Evolutionary conservation across 2,888 invertebrate genomes (phyloP).

Genomic region (Melanotus villosus): DNA sequence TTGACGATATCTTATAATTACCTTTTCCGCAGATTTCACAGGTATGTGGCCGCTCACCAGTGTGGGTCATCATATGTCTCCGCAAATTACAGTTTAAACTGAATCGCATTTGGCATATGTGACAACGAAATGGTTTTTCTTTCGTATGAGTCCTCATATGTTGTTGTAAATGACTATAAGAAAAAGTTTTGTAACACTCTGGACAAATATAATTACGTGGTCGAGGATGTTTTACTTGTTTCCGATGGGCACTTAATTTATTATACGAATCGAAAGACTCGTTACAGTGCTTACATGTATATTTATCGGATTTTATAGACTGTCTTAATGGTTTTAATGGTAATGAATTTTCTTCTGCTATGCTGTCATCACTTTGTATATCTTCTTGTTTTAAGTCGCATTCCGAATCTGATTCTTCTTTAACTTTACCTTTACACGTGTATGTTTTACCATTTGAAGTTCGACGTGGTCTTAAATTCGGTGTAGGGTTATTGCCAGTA

Average conservation of each 20-base stretch:
- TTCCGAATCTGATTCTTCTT: not conserved
- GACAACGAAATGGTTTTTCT: constrained; percentile 64
- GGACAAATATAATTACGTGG: constrained; percentile 21
- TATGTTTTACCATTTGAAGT: not conserved
- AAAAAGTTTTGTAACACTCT: constrained; percentile 31
- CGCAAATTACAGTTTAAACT: constrained; percentile 32
- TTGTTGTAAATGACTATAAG: constrained; percentile 27
- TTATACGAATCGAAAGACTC: not conserved
- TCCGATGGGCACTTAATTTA: constrained; percentile 17
- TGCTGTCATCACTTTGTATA: not conserved
- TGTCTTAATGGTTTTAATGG: not conserved
- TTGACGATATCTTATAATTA: constrained; percentile 16
- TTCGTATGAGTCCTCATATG: constrained; percentile 64
- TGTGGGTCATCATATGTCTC: constrained; percentile 17
- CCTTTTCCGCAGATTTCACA: constrained; percentile 14
- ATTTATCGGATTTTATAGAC: not conserved
- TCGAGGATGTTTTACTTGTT: constrained; percentile 26
- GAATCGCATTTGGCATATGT: constrained; percentile 63
- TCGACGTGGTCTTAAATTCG: not conserved
- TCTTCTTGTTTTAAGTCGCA: not conserved
- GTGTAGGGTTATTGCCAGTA: not conserved
- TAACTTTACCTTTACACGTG: not conserved
- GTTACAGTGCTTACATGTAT: constrained; percentile 14
- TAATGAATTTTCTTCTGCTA: not conserved
- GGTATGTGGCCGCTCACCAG: constrained; percentile 2